Conservation (phyloP, 2,113 vertebrate species). For the Corythaeola cristata region DNA sequence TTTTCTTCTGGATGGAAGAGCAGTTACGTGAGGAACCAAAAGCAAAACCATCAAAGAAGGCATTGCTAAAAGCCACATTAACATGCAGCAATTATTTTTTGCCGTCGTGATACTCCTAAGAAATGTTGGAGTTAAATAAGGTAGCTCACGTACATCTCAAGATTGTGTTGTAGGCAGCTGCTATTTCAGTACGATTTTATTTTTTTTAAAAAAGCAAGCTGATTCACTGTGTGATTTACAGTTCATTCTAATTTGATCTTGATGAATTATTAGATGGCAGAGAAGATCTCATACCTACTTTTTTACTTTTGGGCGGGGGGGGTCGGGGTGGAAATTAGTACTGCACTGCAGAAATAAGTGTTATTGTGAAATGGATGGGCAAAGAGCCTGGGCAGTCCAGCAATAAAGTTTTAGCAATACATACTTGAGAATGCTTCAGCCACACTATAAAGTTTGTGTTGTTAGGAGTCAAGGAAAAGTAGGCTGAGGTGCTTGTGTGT, state of each 20-base stretch:
- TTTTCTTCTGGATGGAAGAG: neutral
- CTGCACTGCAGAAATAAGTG: neutral
- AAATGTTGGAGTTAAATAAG: neutral
- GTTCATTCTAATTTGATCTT: neutral
- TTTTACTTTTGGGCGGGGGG: neutral
- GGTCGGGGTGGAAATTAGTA: neutral
- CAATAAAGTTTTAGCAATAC: neutral
- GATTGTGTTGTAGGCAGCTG: neutral
- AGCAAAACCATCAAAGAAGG: neutral
- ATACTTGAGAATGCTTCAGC: neutral
- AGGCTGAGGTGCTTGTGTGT: neutral
- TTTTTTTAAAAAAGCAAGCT: neutral
- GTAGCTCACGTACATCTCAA: neutral
- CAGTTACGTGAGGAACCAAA: neutral
- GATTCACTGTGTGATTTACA: neutral
- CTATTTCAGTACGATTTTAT: neutral
- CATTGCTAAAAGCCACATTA: neutral
- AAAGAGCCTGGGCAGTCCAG: neutral
- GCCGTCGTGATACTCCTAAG: neutral
- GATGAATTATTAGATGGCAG: neutral
- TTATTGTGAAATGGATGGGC: neutral
- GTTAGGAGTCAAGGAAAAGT: neutral
- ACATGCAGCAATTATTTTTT: neutral
- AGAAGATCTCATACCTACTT: neutral
- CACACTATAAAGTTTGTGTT: neutral